Evolutionary conservation across 2,888 invertebrate genomes (phyloP), one percentile per base, ranked within the genome.

Genomic region (Coecobrya sp.): DNA sequence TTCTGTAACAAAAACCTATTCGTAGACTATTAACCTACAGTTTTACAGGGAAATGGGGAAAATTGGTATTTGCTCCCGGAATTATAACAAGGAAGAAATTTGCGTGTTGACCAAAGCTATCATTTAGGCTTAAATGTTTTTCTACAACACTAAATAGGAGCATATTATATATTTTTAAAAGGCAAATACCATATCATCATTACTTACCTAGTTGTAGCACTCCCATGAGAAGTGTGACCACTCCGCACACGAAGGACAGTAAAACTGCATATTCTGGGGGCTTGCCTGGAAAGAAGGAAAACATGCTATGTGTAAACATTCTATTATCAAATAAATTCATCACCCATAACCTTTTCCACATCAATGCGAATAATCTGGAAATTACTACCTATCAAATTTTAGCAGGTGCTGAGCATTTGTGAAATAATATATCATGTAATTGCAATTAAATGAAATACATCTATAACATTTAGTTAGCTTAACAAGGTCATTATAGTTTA

Each of bases 171-270:
- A 36, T 2, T 36, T 36, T 36, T 49, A 49, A 49, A 49, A 49
- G 10, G 10, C 49, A 10, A 49, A 49, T 36, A 36, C 7, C 36
- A 55, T 19, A 55, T n/a, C 55, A 55, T 55, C 5, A 16, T 76
- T 13, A 25, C 76, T 86, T 95, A 97, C 97, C 98, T 95, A 98
- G 96, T 19, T 98, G 98, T 86, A 98, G 97, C 73, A 98, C 96
- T 16, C 98, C 98, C 98, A 98, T 98, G 55, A 98, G 95, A 65
- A 98, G 96, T 95, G 98, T 97, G 42, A 98, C 96, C 45, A 97
- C 95, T 0, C 98, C 98, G 55, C 97, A 96, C 8, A 98, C 96
- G 94, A 98, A 97, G 95, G 97, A 97, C 13, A 98, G 96, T 52
- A 98, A 96, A 49, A 98, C 97, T 0, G 98, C 98, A 95, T 98